Base-by-base conservation (phyloP, 2,797 vertebrate species). In the Oreochromis grahami region DNA sequence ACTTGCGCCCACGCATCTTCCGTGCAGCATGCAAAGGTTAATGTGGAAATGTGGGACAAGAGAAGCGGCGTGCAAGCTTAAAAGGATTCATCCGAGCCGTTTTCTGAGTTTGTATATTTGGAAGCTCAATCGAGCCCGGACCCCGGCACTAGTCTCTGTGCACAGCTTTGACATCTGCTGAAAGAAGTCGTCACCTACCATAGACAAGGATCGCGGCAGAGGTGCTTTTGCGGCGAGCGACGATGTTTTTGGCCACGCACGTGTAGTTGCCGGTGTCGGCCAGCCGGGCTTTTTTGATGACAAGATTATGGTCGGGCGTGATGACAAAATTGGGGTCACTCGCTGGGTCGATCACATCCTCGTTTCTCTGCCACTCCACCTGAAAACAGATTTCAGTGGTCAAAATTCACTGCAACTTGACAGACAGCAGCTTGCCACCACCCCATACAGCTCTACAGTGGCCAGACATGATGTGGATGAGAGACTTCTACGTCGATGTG, bases 211-310 rank as follows among this genome's bases (percentile, higher is more conserved):
- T 96, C 0, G 98, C 97, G 1, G 99, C 99, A 0, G 98, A 97
- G 81, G 95, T 90, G 58, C 99, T 99, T 91, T 97, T 98, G 85
- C 99, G 97, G 7, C 98, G 97, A 3, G 98, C 99, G 4, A 99
- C 98, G 1, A 99, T 98, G 95, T 99, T 99, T 95, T 99, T 99
- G 92, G 98, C 98, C 94, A 99, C 97, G 1, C 99, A 99, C 55
- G 98, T 99, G 94, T 99, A 99, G 97, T 99, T 99, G 94, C 97
- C 99, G 0, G 98, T 99, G 96, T 99, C 99, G 0, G 97, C 98
- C 91, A 99, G 96, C 14, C 98, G 98, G 51, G 98, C 98, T 89
- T 98, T 98, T 87, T 96, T 98, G 95, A 99, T 97, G 95, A 99
- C 96, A 79, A 99, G 97, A 94, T 98, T 99, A 93, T 99, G 97